Evolutionary conservation across 2,888 invertebrate genomes (phyloP), one percentile per base, ranked within the genome.

Genomic region (Dilophus febrilis): DNA sequence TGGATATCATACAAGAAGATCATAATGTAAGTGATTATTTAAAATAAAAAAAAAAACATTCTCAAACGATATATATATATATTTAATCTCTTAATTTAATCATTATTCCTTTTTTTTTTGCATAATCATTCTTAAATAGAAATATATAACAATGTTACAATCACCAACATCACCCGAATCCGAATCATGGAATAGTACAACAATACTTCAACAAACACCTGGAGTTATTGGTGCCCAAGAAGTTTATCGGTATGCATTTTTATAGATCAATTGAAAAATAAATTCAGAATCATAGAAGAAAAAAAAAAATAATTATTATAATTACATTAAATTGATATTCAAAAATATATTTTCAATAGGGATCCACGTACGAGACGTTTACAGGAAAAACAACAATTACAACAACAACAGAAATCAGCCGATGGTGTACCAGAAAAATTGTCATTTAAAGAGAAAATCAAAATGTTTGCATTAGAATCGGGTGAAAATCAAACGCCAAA

Each of bases 371-470:
- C 80, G 51, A 76, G 83, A 42, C 78, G 90, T n/a, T 66, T 91
- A 49, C 87, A 86, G 3, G 85, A 87, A 59, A 74, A 77, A 53
- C 76, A 77, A 50, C 72, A 74, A 45, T 72, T 76, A 48, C 73
- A 80, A 40, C 73, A 77, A 41, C 59, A 62, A 39, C 59, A 59
- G 44, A 55, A 59, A 27, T 50, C 52, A 31, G 54, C 53, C 22
- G 63, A 61, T 48, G 57, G 57, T 11, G 74, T 85, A 45, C 88
- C 88, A 3, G 94, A 95, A 58, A 88, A 92, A 53, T 71, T 97
- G 45, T 88, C 88, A 42, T 98, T 98, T 66, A 84, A 91, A 60
- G 97, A 98, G 64, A 98, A 98, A 66, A 97, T 97, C 94, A 91
- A 91, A 66, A 90, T 95, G 86, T 98, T 98, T 68, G 97, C 95